Conservation (phyloP, 2,797 vertebrate species). For the Pristis pectinata region DNA sequence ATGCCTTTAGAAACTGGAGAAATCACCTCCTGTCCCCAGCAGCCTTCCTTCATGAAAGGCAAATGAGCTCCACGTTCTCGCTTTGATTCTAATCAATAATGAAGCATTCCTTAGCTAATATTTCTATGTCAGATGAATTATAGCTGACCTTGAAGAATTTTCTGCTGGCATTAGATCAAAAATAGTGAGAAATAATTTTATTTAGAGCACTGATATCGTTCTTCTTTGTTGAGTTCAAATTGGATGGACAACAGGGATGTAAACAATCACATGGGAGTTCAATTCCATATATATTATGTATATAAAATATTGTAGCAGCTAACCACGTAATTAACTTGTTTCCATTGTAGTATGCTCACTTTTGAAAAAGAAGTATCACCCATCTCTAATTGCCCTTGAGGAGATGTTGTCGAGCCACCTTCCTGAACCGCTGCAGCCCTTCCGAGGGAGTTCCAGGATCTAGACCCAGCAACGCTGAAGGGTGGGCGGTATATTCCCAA, state of each 20-base stretch:
- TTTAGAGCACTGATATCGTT: background rate
- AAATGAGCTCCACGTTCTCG: background rate
- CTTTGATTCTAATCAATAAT: background rate
- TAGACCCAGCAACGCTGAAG: no score
- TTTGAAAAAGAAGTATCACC: no score
- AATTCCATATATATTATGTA: background rate
- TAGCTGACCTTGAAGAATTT: background rate
- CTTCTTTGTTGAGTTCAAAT: background rate
- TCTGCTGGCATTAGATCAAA: background rate
- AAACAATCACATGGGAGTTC: background rate
- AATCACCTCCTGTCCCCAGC: background rate
- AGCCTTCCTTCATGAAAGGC: background rate
- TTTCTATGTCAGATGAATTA: constrained; percentile 19
- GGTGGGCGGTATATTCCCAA: no score
- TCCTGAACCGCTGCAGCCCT: no score
- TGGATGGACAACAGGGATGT: no score
- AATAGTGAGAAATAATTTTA: background rate
- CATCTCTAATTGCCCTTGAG: no score
- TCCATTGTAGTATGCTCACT: no score
- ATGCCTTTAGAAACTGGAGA: background rate
- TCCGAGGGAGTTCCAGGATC: no score
- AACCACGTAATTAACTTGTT: no score
- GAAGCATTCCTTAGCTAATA: background rate
- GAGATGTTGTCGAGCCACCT: no score
- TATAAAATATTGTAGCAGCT: no score